phyloP scores from a whole-genome alignment of 2,797 vertebrate genomes.

The Limnodromus scolopaceus region DNA sequence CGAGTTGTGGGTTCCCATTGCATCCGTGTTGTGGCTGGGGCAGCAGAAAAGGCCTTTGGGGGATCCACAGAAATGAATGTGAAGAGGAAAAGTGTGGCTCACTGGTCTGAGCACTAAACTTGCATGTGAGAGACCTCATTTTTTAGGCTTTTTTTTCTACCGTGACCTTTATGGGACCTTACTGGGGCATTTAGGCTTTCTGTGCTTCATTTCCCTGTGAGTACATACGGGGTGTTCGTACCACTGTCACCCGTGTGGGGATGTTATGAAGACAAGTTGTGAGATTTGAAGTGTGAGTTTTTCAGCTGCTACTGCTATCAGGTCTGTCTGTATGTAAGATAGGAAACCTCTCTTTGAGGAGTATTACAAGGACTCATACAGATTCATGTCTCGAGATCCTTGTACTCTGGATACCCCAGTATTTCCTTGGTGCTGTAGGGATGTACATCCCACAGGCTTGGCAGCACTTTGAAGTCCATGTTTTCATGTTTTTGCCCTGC shows the following conservation, averaged over 20 bases:
- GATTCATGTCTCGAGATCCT: background rate
- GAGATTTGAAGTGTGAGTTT: background rate
- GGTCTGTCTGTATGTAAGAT: background rate
- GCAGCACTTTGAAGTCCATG: background rate
- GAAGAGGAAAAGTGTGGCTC: background rate
- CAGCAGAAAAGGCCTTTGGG: background rate
- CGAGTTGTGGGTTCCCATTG: background rate
- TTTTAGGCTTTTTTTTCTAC: background rate
- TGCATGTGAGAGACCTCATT: background rate
- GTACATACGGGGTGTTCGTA: rapidly evolving
- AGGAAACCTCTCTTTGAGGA: background rate
- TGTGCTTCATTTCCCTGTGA: background rate
- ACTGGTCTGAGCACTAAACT: background rate
- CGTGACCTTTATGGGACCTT: background rate
- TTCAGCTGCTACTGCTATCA: background rate
- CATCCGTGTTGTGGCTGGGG: background rate
- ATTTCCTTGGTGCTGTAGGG: background rate
- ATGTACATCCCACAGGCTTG: rapidly evolving
- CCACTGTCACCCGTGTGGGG: background rate
- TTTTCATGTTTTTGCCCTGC: background rate
- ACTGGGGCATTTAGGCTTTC: background rate
- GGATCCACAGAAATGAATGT: background rate
- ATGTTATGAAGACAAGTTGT: background rate
- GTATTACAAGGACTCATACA: background rate
- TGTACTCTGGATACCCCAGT: background rate